Conservation (phyloP, 2,797 vertebrate species). For the Nyctibius grandis region DNA sequence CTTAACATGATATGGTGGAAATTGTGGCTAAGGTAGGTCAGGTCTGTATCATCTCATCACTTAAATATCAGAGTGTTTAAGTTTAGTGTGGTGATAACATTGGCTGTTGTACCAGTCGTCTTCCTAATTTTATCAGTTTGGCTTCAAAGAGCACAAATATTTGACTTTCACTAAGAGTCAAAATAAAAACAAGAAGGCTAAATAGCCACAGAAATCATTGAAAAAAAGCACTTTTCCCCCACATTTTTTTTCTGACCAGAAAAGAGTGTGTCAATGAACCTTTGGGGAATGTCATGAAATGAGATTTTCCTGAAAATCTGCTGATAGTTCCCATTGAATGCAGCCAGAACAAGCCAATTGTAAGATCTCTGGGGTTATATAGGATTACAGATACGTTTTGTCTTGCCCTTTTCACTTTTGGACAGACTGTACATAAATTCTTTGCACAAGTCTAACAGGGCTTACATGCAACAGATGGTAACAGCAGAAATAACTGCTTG, state of each 20-base stretch:
- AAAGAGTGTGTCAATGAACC: not conserved
- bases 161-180: not conserved
- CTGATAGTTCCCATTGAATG: conserved; percentile 16
- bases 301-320: conserved; percentile 25
- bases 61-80: not conserved
- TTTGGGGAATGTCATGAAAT: not conserved
- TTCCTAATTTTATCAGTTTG: not conserved
- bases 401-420: conserved; percentile 47
- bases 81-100: not conserved
- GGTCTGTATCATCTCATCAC: not conserved
- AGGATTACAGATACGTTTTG: not conserved
- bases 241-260: not conserved
- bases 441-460: conserved; percentile 2
- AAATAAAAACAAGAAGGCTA: not conserved
- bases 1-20: not conserved
- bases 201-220: not conserved
- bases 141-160: not conserved
- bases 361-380: conserved; percentile 7
- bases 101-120: not conserved
- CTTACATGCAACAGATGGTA: conserved; percentile 46
- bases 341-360: not conserved
- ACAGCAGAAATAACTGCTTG: conserved; percentile 39
- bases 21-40: not conserved
- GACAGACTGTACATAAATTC: conserved; percentile 32
- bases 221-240: not conserved